These are phyloP conservation scores for Aphis craccivora DNA, from an alignment of 1,140 invertebrate species.

Conservation along the genomic window DNA sequence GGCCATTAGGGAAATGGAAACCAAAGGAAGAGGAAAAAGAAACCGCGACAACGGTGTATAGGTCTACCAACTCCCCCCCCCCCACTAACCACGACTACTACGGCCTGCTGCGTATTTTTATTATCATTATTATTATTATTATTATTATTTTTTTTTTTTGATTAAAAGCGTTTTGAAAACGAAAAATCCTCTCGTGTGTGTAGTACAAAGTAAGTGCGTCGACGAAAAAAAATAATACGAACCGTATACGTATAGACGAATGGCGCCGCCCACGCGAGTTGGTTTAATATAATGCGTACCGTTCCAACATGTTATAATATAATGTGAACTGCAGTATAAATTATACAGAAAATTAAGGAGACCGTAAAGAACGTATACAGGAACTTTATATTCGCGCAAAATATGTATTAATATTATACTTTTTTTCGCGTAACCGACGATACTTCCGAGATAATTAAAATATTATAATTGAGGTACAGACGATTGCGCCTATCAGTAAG, in stretches of 20 bases:
- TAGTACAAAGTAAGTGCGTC: not conserved
- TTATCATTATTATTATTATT: not conserved
- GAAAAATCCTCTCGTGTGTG: not conserved
- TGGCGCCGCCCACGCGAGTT: not conserved
- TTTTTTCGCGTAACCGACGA: not conserved
- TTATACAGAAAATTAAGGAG: not conserved
- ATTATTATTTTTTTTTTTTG: not conserved
- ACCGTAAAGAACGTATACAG: not conserved
- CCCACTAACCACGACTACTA: not conserved
- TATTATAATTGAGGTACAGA: not conserved
- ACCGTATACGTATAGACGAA: not conserved
- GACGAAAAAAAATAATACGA: not conserved
- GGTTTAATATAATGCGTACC: not conserved
- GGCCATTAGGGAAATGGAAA: not conserved
- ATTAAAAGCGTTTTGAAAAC: constrained; percentile 26
- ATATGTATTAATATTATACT: not conserved
- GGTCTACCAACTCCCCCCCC: not conserved
- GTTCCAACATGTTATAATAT: not conserved
- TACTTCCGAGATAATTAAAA: not conserved
- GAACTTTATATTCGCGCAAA: not conserved
- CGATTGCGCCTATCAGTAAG: not conserved
- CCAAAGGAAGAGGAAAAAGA: not conserved
- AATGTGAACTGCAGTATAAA: not conserved
- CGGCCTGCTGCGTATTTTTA: not conserved
- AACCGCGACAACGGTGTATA: not conserved